These are phyloP conservation scores for Halcyon smyrnensis DNA, from an alignment of 2,797 vertebrate genomes.

Conservation along the genomic window DNA sequence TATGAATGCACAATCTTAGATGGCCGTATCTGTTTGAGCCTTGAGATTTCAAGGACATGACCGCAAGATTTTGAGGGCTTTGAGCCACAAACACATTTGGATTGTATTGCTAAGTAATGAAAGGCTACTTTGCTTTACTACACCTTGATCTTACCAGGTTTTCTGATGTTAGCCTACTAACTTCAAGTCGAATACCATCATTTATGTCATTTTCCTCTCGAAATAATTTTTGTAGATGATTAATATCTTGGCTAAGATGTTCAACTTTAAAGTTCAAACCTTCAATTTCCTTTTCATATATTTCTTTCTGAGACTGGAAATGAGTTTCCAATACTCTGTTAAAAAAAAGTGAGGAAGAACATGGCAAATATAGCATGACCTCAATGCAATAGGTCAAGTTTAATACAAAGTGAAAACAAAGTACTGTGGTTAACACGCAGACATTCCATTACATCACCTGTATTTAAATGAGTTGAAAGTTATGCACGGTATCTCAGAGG, in stretches of 20 bases:
- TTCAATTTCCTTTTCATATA: conserved; percentile 88
- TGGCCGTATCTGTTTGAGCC: fast-evolving
- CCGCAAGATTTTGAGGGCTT: not conserved
- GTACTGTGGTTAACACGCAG: not conserved
- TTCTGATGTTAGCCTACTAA: conserved; percentile 88
- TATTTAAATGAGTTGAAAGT: not conserved
- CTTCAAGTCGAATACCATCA: conserved; percentile 87
- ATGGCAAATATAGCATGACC: not conserved
- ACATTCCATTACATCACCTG: not conserved
- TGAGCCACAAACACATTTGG: not conserved
- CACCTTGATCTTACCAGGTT: conserved; percentile 84
- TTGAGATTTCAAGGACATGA: not conserved
- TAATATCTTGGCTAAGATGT: conserved; percentile 91
- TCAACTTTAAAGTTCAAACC: conserved; percentile 87
- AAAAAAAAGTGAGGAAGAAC: not conserved
- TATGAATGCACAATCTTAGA: not conserved
- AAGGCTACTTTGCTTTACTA: not conserved
- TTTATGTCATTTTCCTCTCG: conserved; percentile 90
- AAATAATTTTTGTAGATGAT: conserved; percentile 89
- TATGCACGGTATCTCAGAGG: not conserved
- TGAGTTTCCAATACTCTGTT: conserved; percentile 88
- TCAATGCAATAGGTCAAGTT: not conserved
- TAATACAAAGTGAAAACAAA: not conserved
- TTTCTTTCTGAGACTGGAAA: conserved; percentile 88
- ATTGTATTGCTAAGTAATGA: not conserved